Evolutionary conservation across 2,113 vertebrate genomes (phyloP).

Genomic region (Propithecus coquereli): DNA sequence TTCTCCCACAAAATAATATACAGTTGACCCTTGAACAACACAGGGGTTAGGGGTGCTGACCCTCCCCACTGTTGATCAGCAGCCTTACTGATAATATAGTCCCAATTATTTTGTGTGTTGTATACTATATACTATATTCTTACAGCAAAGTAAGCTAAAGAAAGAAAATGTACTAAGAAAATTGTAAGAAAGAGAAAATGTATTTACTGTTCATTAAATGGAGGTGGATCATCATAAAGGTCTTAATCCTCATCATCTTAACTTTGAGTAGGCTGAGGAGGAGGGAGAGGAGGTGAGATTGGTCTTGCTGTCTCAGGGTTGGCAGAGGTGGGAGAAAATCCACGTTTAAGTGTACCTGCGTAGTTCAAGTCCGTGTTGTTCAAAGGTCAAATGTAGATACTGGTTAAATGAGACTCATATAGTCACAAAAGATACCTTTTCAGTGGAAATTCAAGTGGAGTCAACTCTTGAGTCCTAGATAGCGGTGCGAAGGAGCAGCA

Average conservation of each 20-base stretch:
- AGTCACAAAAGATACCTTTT: background rate
- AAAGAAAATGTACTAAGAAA: background rate
- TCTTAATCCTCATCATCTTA: too few species aligned
- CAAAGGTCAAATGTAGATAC: background rate
- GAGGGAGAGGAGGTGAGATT: too few species aligned
- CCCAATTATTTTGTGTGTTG: background rate
- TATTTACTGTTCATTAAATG: too few species aligned
- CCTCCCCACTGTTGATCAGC: background rate
- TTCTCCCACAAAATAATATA: background rate
- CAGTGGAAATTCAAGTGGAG: background rate
- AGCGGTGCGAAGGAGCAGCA: background rate
- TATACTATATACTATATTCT: background rate
- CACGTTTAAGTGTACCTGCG: background rate
- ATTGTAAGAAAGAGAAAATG: background rate
- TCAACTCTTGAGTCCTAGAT: background rate
- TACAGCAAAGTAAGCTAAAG: background rate
- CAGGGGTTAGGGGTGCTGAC: too few species aligned
- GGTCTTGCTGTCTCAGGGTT: too few species aligned
- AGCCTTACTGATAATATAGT: background rate
- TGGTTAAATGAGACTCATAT: background rate
- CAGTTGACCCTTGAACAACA: too few species aligned
- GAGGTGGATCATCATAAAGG: too few species aligned
- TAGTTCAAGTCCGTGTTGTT: background rate
- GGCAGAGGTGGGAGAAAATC: too few species aligned
- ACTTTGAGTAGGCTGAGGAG: too few species aligned